Conservation (phyloP, 1,140 invertebrate species). For the Pogonognathellus flavescens region DNA sequence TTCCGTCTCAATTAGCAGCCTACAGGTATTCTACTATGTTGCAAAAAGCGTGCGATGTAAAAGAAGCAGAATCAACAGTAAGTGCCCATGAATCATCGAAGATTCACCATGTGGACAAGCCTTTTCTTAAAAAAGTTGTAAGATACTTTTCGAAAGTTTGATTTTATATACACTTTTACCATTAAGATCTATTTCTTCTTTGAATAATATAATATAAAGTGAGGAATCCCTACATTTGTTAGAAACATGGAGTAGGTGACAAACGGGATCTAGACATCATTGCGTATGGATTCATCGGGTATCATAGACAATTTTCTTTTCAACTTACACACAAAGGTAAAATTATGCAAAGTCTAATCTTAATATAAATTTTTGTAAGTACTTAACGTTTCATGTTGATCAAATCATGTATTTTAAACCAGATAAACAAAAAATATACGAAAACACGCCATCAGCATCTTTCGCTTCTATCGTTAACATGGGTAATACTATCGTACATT, state of each 20-base stretch:
- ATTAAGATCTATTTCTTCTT: no score
- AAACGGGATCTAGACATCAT: not conserved
- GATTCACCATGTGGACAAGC: not conserved
- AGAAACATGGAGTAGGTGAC: not conserved
- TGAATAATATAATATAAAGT: no score
- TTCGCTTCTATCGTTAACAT: not conserved
- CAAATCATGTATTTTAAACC: not conserved
- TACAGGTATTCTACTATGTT: slow-evolving; percentile 41
- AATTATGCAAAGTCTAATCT: not conserved
- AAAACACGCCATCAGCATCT: not conserved
- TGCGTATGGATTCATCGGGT: slow-evolving; percentile 3
- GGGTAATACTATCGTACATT: not conserved
- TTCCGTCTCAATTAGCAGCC: slow-evolving; percentile 21
- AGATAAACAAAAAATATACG: not conserved
- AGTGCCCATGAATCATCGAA: no score
- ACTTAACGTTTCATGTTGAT: not conserved
- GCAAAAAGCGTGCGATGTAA: not conserved
- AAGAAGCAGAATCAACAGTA: not conserved
- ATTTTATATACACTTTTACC: no score
- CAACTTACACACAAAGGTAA: not conserved
- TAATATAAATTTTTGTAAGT: not conserved
- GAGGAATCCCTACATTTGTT: not conserved
- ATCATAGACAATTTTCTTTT: not conserved
- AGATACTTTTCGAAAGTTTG: not conserved
- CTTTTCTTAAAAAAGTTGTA: slow-evolving; percentile 16